A percentile compares a stretch with the other conserved stretches of the same genome.
These are phyloP conservation scores for Dryococelus australis DNA, from an alignment of 2,888 invertebrate genomes.

Conservation along the genomic window DNA sequence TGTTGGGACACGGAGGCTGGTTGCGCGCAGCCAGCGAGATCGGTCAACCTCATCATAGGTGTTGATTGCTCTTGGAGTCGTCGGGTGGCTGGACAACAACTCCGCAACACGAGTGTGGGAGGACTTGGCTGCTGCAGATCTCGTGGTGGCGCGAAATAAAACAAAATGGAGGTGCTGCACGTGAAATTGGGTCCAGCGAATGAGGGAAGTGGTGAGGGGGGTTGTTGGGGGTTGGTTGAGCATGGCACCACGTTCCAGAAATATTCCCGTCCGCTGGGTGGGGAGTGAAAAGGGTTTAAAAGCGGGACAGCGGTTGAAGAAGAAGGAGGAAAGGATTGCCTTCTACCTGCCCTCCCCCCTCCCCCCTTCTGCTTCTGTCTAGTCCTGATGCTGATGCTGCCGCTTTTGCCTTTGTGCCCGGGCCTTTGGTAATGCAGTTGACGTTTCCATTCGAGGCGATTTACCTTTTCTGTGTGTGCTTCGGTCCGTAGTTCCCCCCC, in stretches of 20 bases:
- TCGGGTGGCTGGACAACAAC: too few species aligned
- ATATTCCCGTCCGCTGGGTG: neutral
- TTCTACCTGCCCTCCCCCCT: neutral
- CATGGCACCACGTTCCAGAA: neutral
- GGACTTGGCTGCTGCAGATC: too few species aligned
- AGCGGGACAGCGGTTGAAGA: constrained; percentile 5
- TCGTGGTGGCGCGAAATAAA: too few species aligned
- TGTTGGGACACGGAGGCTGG: too few species aligned
- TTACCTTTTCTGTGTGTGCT: constrained; percentile 8
- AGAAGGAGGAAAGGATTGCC: neutral
- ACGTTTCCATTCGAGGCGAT: constrained; percentile 16
- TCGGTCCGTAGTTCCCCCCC: neutral
- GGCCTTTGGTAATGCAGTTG: neutral
- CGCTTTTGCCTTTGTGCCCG: constrained; percentile 1
- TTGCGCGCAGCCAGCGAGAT: too few species aligned
- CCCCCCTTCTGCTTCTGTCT: neutral
- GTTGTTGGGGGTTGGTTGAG: too few species aligned
- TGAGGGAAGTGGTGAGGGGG: too few species aligned
- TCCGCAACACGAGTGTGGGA: too few species aligned
- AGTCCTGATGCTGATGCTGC: neutral
- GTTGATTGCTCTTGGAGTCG: too few species aligned
- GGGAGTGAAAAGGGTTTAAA: constrained; percentile 5
- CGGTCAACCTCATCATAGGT: too few species aligned
- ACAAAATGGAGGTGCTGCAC: too few species aligned
- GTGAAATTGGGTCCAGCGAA: too few species aligned